Evolutionary conservation across 2,113 vertebrate genomes (phyloP), one percentile per base, ranked within the genome.

Genomic region (Triplophysa siluroides): DNA sequence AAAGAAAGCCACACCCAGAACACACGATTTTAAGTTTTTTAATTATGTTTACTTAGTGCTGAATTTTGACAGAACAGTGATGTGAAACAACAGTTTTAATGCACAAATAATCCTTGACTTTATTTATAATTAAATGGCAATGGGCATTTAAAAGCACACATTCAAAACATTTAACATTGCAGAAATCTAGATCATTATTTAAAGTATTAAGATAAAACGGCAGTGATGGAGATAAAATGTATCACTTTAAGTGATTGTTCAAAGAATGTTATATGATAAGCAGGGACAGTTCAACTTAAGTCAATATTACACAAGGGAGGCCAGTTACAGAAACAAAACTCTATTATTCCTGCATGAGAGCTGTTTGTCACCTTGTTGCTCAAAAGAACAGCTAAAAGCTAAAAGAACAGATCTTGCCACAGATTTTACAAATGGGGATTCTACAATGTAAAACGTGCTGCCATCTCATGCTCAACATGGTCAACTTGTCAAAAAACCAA

Each of bases 271-370:
- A 3, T 58, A 10, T 33, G 54, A 21, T 29, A 29, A 13, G 70
- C 64, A 41, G 29, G 33, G 78, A 69, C 26, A 61, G 71, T 23
- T 24, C 0, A 64, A 41, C 79, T 79, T 65, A 50, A 80, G 81
- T 85, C 78, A 85, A 83, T 80, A 85, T 85, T 85, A 81, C 62
- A 63, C 81, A 75, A 85, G 78, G 78, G 74, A 65, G 81, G 47
- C 19, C 68, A 70, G 11, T 41, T 19, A 43, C 72, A 65, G 58
- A 13, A 75, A 54, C n/a, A 18, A 2, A 67, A 26, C 23, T 63
- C 21, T 6, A 60, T 16, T 21, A 16, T 2, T 58, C 29, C 56
- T n/a, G n/a, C n/a, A n/a, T n/a, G n/a, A n/a, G n/a, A 69, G 16
- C 21, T 70, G 19, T 33, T n/a, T 54, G 62, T 74, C 66, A 26